Evolutionary conservation across 2,888 invertebrate species (phyloP).

Genomic region (Sericinus montela): DNA sequence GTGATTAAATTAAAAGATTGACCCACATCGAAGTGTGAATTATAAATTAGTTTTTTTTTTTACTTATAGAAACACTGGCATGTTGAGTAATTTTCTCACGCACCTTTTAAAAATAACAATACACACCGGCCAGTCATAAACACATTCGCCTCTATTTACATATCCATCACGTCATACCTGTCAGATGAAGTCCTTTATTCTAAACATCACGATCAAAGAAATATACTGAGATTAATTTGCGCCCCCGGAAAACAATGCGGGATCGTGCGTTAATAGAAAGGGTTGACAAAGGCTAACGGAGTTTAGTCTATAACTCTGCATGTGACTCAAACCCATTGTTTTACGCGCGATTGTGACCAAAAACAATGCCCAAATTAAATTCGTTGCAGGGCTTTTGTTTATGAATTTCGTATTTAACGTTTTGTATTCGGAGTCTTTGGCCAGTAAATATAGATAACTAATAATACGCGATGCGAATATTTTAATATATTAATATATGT

Average conservation of each 20-base stretch:
- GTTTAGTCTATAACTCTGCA: slow-evolving; percentile 75
- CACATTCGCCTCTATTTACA: slow-evolving; percentile 41
- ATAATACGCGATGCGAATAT: not conserved
- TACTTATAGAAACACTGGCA: not conserved
- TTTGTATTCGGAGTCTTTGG: slow-evolving; percentile 23
- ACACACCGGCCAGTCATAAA: slow-evolving; percentile 18
- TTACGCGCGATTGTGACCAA: slow-evolving; percentile 53
- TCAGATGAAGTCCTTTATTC: slow-evolving; percentile 57
- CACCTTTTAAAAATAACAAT: slow-evolving; percentile 2
- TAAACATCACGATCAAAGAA: slow-evolving; percentile 69
- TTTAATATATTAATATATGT: too few species aligned
- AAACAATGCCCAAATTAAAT: slow-evolving; percentile 65
- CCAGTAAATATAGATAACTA: slow-evolving; percentile 11
- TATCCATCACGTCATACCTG: slow-evolving; percentile 56
- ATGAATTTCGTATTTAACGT: slow-evolving; percentile 26
- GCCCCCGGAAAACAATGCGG: slow-evolving; percentile 63
- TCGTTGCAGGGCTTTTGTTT: slow-evolving; percentile 45
- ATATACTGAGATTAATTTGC: slow-evolving; percentile 74
- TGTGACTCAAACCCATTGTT: slow-evolving; percentile 72
- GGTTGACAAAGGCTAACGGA: slow-evolving; percentile 36
- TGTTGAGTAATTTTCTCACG: slow-evolving; percentile 14
- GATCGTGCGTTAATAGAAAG: slow-evolving; percentile 50
- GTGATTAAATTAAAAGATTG: too few species aligned
- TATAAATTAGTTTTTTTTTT: not conserved
- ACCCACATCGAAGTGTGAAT: too few species aligned